Evolutionary conservation across 2,888 invertebrate genomes (phyloP).

Genomic region (Platynereis dumerilii): DNA sequence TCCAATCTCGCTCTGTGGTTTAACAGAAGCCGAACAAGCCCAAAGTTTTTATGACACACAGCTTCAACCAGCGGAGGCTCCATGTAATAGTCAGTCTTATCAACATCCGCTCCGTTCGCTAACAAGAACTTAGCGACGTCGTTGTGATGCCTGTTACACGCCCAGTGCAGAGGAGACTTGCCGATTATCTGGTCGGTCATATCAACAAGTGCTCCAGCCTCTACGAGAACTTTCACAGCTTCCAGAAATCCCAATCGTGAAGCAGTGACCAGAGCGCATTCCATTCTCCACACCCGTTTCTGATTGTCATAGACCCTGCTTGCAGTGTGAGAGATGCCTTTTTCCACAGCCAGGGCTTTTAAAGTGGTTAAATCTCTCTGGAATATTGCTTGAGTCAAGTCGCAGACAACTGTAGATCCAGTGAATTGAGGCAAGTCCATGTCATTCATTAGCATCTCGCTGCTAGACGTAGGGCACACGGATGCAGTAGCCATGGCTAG

Average conservation of each 20-base stretch:
- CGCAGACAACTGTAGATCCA: background rate
- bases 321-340: background rate
- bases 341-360: background rate
- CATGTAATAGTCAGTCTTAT: conserved; percentile 6
- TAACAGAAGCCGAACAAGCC: background rate
- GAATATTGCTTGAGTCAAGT: background rate
- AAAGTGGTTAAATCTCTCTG: background rate
- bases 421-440: too few species aligned
- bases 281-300: conserved; percentile 5
- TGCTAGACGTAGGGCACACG: too few species aligned
- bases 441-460: too few species aligned
- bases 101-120: background rate
- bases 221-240: background rate
- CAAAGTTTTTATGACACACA: background rate
- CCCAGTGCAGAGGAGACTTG: conserved; percentile 5
- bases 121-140: background rate
- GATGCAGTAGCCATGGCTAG: too few species aligned
- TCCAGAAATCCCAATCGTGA: background rate
- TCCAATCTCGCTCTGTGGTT: background rate
- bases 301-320: background rate
- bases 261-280: background rate
- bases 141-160: background rate
- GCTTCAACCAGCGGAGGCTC: background rate
- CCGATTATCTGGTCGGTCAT: background rate
- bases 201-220: conserved; percentile 1